Percentiles rank a stretch among this genome's conserved stretches.
Evolutionary conservation across 2,113 vertebrate species (phyloP).

Genomic region (Coregonus clupeaformis): DNA sequence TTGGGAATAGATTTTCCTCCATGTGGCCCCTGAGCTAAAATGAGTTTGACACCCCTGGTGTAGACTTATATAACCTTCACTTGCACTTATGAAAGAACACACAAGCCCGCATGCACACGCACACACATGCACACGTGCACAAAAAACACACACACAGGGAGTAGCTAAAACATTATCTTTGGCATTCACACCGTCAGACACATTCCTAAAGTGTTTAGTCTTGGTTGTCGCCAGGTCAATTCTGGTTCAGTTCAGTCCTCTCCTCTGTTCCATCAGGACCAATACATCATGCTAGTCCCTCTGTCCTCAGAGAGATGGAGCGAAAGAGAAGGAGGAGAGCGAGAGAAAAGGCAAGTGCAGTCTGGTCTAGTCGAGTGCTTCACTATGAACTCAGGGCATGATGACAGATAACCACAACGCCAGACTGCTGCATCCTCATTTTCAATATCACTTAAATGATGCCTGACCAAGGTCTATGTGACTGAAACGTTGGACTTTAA

Average conservation of each 20-base stretch:
- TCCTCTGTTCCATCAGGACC: constrained; percentile 25
- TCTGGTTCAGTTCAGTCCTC: constrained; percentile 37
- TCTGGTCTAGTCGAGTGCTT: constrained; percentile 63
- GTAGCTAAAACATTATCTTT: constrained; percentile 38
- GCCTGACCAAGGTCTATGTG: too few species aligned
- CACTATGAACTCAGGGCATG: constrained; percentile 55
- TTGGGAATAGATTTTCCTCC: too few species aligned
- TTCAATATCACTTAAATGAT: too few species aligned
- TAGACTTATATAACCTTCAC: not conserved
- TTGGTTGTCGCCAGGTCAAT: constrained; percentile 22
- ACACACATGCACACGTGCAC: constrained; percentile 5
- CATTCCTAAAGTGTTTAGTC: constrained; percentile 43
- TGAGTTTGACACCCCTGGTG: too few species aligned
- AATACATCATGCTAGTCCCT: constrained; percentile 23
- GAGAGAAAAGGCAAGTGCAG: constrained; percentile 18
- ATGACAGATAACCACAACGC: constrained; percentile 16
- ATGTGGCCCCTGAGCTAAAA: too few species aligned
- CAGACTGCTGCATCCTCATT: too few species aligned
- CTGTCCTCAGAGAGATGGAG: constrained; percentile 8
- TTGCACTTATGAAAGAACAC: not conserved
- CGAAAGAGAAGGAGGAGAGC: constrained; percentile 29
- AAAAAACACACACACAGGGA: not conserved
- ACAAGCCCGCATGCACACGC: not conserved
- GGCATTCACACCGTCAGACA: constrained; percentile 35
- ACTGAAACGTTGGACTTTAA: too few species aligned